Evolutionary conservation across 1,140 invertebrate genomes (phyloP).

Genomic region (Neomicropteryx cornuta): DNA sequence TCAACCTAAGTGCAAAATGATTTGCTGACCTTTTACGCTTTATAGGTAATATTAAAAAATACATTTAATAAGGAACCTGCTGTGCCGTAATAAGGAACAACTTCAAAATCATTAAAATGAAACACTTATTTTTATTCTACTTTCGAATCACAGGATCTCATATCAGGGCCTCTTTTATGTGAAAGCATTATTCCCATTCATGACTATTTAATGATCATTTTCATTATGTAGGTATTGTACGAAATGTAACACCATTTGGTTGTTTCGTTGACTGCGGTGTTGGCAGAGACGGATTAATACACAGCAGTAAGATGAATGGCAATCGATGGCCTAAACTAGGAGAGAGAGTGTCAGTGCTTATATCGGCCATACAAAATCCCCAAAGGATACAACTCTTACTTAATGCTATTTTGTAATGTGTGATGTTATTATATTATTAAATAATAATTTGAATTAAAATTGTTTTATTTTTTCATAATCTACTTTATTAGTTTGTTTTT

Average conservation of each 20-base stretch:
- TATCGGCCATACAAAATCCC: slow-evolving; percentile 26
- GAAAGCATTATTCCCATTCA: too few species aligned
- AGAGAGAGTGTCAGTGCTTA: slow-evolving; percentile 46
- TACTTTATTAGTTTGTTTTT: not conserved
- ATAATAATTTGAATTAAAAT: not conserved
- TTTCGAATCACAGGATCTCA: too few species aligned
- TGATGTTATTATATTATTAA: slow-evolving; percentile 13
- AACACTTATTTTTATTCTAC: too few species aligned
- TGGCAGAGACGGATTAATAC: slow-evolving; percentile 63
- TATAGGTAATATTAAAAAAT: too few species aligned
- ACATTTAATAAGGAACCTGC: too few species aligned
- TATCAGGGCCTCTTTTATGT: too few species aligned
- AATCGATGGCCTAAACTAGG: slow-evolving; percentile 50
- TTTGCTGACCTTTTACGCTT: too few species aligned
- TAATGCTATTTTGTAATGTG: slow-evolving; percentile 21
- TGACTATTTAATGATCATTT: too few species aligned
- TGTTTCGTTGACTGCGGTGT: slow-evolving; percentile 86
- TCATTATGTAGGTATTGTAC: slow-evolving; percentile 57
- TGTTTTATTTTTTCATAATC: not conserved
- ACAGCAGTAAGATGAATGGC: slow-evolving; percentile 49
- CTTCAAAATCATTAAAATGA: too few species aligned
- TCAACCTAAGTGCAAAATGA: too few species aligned
- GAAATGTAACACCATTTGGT: slow-evolving; percentile 82
- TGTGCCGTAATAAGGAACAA: too few species aligned
- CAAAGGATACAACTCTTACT: slow-evolving; percentile 30